Evolutionary conservation across 2,888 invertebrate genomes (phyloP), one percentile per base, ranked within the genome.

Genomic region (Drosophila melanocephala): DNA sequence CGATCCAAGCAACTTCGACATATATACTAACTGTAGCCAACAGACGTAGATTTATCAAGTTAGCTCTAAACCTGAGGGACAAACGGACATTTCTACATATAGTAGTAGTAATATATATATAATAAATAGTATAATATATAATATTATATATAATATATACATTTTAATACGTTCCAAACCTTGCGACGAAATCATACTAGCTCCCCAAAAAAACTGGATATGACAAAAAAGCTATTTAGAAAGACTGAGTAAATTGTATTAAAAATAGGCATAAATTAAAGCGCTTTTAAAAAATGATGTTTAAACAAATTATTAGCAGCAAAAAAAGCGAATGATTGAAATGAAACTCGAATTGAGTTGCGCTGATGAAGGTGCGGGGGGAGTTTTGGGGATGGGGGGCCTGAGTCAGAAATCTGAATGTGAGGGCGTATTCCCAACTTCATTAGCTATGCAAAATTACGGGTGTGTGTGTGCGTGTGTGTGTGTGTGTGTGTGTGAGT

Each of bases 221-320:
- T 50, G 58, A 26, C 58, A 5, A 44, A 12, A 12, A 3, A 35
- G 5, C 5, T 22, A 55, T 14, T 26, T 28, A n/a, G 47, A 55
- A n/a, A 50, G 53, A 35, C 22, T 19, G 16, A 19, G 26, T 56
- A 47, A 62, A 70, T n/a, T 28, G 47, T 68, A 53, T 77, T 72
- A 70, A 67, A 78, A 80, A 82, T 78, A 86, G 61, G 64, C 76
- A 75, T 70, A 77, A 65, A 59, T 58, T 44, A 58, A 69, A 69
- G 55, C 52, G 53, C 52, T 75, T 76, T 69, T 32, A 39, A 58
- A 55, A 83, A 77, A 76, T 61, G 33, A 69, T 80, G 76, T 89
- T 85, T 85, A 74, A 72, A 51, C 75, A 78, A 79, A 71, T 63
- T 75, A 80, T 89, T 87, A 89, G 62, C 85, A 78, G 65, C 85